Conservation (phyloP, 2,888 invertebrate species). For the Agonum fuliginosum region DNA sequence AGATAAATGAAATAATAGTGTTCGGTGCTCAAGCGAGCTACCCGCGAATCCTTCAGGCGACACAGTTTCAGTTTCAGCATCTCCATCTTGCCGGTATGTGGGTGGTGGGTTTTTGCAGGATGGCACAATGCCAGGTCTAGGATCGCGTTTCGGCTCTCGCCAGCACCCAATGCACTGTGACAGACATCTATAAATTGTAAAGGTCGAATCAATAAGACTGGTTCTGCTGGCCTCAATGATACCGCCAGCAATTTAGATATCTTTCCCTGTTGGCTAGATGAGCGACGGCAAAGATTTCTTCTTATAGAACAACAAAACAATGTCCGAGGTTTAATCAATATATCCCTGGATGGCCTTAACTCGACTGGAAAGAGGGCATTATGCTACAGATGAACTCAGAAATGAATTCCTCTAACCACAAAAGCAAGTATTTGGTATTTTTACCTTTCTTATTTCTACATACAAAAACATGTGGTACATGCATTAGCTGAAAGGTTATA, state of each 20-base stretch:
- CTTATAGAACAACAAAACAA: constrained; percentile 36
- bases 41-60: too few relatives aligned
- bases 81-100: too few relatives aligned
- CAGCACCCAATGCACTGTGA: constrained; percentile 52
- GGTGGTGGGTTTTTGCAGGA: constrained; percentile 45
- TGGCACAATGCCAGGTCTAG: constrained; percentile 50
- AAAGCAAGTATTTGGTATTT: too few relatives aligned
- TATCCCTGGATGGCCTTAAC: constrained; percentile 11
- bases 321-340: constrained; percentile 50
- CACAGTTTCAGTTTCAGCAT: too few relatives aligned
- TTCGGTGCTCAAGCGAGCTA: too few relatives aligned
- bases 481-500: too few relatives aligned
- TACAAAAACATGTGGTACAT: too few relatives aligned
- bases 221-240: constrained; percentile 38
- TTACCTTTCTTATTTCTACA: too few relatives aligned
- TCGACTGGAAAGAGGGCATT: constrained; percentile 29
- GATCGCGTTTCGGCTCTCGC: not conserved
- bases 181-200: constrained; percentile 52
- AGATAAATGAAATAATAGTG: too few relatives aligned
- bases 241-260: constrained; percentile 52
- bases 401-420: too few relatives aligned
- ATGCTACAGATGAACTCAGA: too few relatives aligned
- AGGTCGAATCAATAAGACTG: constrained; percentile 56
- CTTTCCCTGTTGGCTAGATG: constrained; percentile 48
- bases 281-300: constrained; percentile 32